Evolutionary conservation across 2,113 vertebrate genomes (phyloP).

Genomic region (Haliaeetus leucogaster): DNA sequence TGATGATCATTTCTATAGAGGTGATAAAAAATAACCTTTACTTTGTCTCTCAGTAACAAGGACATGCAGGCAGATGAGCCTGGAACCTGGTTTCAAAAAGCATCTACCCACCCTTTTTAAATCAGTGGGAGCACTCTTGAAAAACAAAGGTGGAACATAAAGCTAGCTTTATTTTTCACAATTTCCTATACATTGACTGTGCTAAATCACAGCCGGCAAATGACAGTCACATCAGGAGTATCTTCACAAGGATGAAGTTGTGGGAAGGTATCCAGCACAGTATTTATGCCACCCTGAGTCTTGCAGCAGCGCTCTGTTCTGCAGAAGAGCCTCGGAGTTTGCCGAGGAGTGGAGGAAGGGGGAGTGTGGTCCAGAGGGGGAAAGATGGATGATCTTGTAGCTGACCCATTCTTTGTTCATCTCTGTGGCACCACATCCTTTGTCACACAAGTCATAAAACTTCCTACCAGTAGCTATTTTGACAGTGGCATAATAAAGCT

Average conservation of each 20-base stretch:
- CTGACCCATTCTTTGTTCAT: conserved; percentile 40
- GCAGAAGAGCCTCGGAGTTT: neutral
- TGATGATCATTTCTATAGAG: neutral
- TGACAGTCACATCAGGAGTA: neutral
- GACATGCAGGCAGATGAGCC: neutral
- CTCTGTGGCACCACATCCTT: conserved; percentile 37
- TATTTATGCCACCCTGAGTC: neutral
- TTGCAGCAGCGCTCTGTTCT: neutral
- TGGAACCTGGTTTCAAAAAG: neutral
- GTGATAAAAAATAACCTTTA: neutral
- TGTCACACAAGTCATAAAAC: conserved; percentile 44
- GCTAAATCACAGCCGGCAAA: neutral
- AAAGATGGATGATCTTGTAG: conserved; percentile 32
- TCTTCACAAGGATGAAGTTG: neutral
- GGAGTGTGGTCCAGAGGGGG: neutral
- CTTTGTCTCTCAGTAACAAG: neutral
- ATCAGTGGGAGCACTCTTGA: neutral
- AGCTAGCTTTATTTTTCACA: neutral
- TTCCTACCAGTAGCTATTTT: conserved; percentile 25
- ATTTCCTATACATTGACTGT: neutral
- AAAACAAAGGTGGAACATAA: neutral
- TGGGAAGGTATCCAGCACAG: neutral
- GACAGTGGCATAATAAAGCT: conserved; percentile 37
- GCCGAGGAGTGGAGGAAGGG: neutral
- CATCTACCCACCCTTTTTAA: neutral